Conservation (phyloP, 1,140 invertebrate genomes). For the Mactra quadrangularis region DNA sequence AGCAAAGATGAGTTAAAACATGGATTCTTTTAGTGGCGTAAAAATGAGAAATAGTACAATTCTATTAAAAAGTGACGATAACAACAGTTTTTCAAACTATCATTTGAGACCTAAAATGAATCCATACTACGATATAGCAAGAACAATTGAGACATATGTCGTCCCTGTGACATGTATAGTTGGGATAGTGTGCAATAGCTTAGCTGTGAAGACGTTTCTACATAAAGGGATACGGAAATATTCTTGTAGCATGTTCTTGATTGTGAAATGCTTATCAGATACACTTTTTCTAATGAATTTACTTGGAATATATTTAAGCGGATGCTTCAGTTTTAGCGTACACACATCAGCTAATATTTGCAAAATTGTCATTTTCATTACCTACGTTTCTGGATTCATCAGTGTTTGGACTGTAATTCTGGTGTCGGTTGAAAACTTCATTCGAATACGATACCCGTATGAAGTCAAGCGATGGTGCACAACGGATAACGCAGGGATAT, state of each 20-base stretch:
- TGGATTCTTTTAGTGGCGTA: too few species aligned
- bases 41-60: background rate
- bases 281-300: constrained; percentile 69
- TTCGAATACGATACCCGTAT: constrained; percentile 78
- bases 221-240: constrained; percentile 59
- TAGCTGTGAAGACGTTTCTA: constrained; percentile 69
- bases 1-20: too few species aligned
- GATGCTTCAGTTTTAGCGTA: constrained; percentile 82
- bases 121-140: background rate
- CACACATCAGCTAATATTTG: constrained; percentile 74
- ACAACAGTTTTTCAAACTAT: background rate
- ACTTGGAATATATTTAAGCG: constrained; percentile 84
- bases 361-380: constrained; percentile 78
- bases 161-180: constrained; percentile 67
- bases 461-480: constrained; percentile 74
- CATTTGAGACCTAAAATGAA: background rate
- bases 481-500: constrained; percentile 67
- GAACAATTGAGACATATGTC: constrained; percentile 42
- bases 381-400: constrained; percentile 80
- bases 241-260: constrained; percentile 74
- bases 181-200: constrained; percentile 67
- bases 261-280: constrained; percentile 69
- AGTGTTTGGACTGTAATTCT: constrained; percentile 82
- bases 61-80: background rate
- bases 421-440: constrained; percentile 74